Base-by-base conservation (phyloP, 2,888 invertebrate species). In the Cremastinae sp. region DNA sequence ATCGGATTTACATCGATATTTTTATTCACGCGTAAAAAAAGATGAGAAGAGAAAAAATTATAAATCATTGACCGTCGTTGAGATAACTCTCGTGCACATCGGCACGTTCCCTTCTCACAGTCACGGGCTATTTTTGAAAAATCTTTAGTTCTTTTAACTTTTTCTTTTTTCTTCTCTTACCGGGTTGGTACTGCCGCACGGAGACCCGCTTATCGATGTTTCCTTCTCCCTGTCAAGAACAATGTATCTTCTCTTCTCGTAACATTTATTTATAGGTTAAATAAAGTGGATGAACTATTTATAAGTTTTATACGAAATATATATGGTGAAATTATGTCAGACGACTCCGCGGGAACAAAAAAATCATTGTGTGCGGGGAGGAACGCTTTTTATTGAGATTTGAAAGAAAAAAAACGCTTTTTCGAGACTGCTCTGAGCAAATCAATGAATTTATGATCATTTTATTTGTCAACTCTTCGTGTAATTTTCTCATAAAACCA, bases 231-330 rank as follows among this genome's bases (percentile, higher is more conserved):
- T 43, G 59, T 59, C 59, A 59, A 18, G 43, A 59, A 59, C 59
- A 43, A 61, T 61, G 47, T 61, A 61, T 35, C 2, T 10, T 16
- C 10, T 47, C 47, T 10, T 61, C 51, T 18, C 43, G 59, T 62
- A 62, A 35, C 47, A n/a, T 62, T 62, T 62, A 62, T 62, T 47
- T 62, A 49, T 62, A 62, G 47, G 49, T 18, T 49, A 62, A 62
- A 49, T 18, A 18, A 37, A 16, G 49, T 37, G 37, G 62, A 62
- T 62, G 49, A 12, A 59, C 43, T 62, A 62, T 49, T 49, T 10
- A 28, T 49, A 49, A 62, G 47, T 62, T 62, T 62, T 62, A 62
- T 53, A 10, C 47, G 2, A 20, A 18, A 12, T 49, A 9, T n/a
- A 56, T 18, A 10, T 56, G 18, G 37, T 39, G 56, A 56, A 18